Conservation (phyloP, 2,888 invertebrate genomes). For the Himalopsyche japonica region DNA sequence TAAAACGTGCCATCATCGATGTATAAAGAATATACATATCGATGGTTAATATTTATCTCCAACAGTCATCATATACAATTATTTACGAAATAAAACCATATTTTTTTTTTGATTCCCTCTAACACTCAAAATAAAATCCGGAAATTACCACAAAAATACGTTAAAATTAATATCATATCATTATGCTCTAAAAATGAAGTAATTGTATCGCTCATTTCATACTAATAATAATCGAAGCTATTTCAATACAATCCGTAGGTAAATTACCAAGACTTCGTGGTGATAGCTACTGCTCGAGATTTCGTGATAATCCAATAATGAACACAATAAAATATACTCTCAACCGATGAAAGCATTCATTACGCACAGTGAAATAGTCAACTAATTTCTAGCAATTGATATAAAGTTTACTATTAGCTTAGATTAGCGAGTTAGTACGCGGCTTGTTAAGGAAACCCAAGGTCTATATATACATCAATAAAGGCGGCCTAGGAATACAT, state of each 20-base stretch:
- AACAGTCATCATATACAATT: too few species aligned
- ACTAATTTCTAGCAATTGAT: neutral
- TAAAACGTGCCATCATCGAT: too few species aligned
- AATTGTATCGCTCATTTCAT: too few species aligned
- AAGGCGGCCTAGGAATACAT: neutral
- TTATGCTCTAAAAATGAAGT: too few species aligned
- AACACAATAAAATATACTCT: neutral
- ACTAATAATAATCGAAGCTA: neutral
- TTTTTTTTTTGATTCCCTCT: too few species aligned
- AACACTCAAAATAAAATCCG: too few species aligned
- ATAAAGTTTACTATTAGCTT: neutral
- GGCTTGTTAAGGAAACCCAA: neutral
- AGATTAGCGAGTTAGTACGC: neutral
- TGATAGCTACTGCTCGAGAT: neutral
- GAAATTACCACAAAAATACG: too few species aligned
- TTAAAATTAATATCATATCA: too few species aligned
- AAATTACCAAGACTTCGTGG: neutral
- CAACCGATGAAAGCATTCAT: neutral
- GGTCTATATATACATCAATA: neutral
- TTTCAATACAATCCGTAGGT: neutral
- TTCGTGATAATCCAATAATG: neutral
- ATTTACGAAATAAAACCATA: too few species aligned
- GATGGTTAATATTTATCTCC: too few species aligned
- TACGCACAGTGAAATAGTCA: neutral
- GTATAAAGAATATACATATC: too few species aligned